A percentile compares a stretch with the other conserved stretches of the same genome.
phyloP scores from a whole-genome alignment of 2,888 invertebrate genomes.

The Pherbina coryleti region DNA sequence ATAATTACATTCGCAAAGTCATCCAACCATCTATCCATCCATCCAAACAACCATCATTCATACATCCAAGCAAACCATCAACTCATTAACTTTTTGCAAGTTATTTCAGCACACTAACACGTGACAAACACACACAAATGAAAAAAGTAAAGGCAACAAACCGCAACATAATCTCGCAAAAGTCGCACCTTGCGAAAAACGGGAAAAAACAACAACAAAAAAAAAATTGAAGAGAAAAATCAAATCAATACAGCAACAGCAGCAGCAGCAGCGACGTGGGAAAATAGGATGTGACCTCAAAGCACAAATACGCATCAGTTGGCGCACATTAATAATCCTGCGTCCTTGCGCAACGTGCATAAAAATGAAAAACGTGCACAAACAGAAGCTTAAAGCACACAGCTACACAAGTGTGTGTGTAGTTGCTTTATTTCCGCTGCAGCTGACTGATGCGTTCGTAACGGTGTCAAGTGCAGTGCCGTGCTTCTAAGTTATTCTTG shows the following conservation, averaged over 20 bases:
- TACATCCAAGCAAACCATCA: neutral
- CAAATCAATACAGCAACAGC: neutral
- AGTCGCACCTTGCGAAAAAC: too few relatives aligned
- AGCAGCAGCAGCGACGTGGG: neutral
- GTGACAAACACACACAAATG: neutral
- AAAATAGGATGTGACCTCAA: slow-evolving; percentile 16
- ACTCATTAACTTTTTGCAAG: neutral
- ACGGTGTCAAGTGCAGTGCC: slow-evolving; percentile 8
- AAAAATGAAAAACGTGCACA: slow-evolving; percentile 34
- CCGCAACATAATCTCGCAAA: too few relatives aligned
- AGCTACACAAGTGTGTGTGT: neutral
- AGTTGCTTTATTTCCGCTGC: slow-evolving; percentile 3
- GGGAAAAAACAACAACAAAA: too few relatives aligned
- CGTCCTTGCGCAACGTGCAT: slow-evolving; percentile 24
- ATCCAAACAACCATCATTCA: neutral
- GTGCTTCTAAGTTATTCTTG: neutral
- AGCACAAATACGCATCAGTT: slow-evolving; percentile 21
- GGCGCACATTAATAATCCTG: slow-evolving; percentile 6
- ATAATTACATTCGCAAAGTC: neutral
- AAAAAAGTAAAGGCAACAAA: too few relatives aligned
- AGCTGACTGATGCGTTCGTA: neutral
- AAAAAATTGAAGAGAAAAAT: too few relatives aligned
- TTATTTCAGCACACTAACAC: neutral
- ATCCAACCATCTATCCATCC: neutral
- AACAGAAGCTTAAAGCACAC: too few relatives aligned